These are phyloP conservation scores for Gallinago nigripennis DNA, from an alignment of 2,797 vertebrate species.

Conservation along the genomic window DNA sequence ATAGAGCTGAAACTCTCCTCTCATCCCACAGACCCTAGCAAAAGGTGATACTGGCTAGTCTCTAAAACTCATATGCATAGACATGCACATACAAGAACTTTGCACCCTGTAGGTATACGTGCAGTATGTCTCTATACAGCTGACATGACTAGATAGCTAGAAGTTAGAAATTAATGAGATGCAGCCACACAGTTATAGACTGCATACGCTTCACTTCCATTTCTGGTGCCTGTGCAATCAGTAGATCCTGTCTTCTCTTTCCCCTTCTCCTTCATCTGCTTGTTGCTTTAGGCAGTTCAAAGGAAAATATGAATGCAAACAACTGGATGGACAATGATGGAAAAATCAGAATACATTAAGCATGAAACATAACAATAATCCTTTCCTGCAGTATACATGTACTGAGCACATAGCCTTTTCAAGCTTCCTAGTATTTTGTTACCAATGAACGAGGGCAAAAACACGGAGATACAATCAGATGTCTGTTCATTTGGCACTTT, in stretches of 20 bases:
- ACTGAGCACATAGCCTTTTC: background rate
- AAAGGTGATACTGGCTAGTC: background rate
- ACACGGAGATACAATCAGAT: background rate
- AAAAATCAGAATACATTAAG: background rate
- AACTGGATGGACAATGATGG: background rate
- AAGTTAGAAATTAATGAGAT: background rate
- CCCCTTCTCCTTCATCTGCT: background rate
- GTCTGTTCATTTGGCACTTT: background rate
- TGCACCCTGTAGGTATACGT: too few relatives aligned
- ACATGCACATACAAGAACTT: background rate
- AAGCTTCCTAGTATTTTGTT: background rate
- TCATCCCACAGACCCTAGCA: background rate
- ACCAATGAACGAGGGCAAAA: background rate
- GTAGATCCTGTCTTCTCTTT: background rate
- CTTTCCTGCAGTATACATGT: background rate
- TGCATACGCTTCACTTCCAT: too few relatives aligned
- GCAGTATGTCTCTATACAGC: background rate
- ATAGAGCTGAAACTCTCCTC: background rate
- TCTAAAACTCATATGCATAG: accelerated
- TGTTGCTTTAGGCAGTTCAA: background rate
- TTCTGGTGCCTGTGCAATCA: background rate
- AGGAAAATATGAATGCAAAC: background rate
- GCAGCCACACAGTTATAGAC: background rate
- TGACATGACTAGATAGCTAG: background rate
- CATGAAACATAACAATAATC: background rate